Evolutionary conservation across 2,888 invertebrate genomes (phyloP).

Genomic region (Cephus pygmeus): DNA sequence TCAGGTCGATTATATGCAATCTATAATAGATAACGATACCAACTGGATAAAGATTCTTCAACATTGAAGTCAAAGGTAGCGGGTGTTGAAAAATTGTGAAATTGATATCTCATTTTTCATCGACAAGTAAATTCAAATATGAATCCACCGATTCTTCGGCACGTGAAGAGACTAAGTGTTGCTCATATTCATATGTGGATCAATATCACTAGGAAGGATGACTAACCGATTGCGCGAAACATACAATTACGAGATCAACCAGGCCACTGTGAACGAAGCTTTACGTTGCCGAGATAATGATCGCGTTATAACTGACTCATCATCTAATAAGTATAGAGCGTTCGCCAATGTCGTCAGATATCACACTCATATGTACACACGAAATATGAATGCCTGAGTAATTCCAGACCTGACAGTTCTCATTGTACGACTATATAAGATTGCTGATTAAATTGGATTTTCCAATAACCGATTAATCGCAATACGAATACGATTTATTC

Average conservation of each 20-base stretch:
- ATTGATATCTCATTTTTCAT: too few relatives aligned
- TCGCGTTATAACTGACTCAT: slow-evolving; percentile 43
- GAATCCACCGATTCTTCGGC: too few relatives aligned
- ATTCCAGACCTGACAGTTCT: background rate
- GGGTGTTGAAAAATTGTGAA: too few relatives aligned
- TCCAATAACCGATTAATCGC: background rate
- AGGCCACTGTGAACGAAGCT: slow-evolving; percentile 36
- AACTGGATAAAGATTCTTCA: too few relatives aligned
- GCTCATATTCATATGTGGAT: too few relatives aligned
- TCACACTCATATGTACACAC: background rate
- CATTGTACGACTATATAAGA: background rate
- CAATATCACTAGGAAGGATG: slow-evolving; percentile 24
- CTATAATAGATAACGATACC: too few relatives aligned
- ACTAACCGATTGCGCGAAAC: slow-evolving; percentile 50
- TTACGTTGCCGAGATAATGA: slow-evolving; percentile 38
- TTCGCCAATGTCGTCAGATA: background rate
- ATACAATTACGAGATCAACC: slow-evolving; percentile 51
- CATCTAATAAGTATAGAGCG: slow-evolving; percentile 29
- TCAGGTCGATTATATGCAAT: too few relatives aligned
- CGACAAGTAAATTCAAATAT: too few relatives aligned
- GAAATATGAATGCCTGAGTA: too few relatives aligned
- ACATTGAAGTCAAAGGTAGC: too few relatives aligned
- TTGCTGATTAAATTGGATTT: background rate
- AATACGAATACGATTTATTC: background rate
- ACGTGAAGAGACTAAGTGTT: too few relatives aligned